Evolutionary conservation across 1,140 invertebrate genomes (phyloP).

Genomic region (Neelides sp.): DNA sequence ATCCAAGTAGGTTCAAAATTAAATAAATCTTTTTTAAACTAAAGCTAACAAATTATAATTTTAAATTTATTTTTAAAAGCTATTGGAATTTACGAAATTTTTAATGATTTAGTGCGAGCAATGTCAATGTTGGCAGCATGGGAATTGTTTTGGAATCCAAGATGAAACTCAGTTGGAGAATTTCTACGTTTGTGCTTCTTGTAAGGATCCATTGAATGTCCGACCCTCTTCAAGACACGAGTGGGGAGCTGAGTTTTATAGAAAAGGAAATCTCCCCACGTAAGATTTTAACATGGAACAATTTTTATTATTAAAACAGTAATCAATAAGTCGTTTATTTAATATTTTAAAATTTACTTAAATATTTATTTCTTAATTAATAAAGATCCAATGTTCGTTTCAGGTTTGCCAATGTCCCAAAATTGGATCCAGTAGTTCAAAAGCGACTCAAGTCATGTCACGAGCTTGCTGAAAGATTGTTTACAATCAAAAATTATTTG

Average conservation of each 20-base stretch:
- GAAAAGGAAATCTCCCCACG: slow-evolving; percentile 60
- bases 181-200: slow-evolving; percentile 79
- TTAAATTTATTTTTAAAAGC: neutral
- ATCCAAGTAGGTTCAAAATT: slow-evolving; percentile 42
- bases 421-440: neutral
- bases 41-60: neutral
- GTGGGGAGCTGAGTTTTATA: slow-evolving; percentile 77
- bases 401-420: slow-evolving; percentile 34
- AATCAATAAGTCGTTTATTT: slow-evolving; percentile 14
- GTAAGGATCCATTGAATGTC: slow-evolving; percentile 56
- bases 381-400: slow-evolving; percentile 17
- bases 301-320: slow-evolving; percentile 19
- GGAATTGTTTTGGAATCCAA: slow-evolving; percentile 68
- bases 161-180: slow-evolving; percentile 69
- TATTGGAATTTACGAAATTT: neutral
- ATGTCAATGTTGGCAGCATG: slow-evolving; percentile 89
- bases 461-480: slow-evolving; percentile 54
- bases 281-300: slow-evolving; percentile 28
- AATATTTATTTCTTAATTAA: neutral
- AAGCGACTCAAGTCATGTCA: slow-evolving; percentile 39
- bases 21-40: slow-evolving; percentile 8
- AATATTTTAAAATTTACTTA: slow-evolving; percentile 13
- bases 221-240: slow-evolving; percentile 56
- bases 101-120: slow-evolving; percentile 62
- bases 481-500: slow-evolving; percentile 52